Conservation (phyloP, 2,113 vertebrate species). For the Gadus macrocephalus region DNA sequence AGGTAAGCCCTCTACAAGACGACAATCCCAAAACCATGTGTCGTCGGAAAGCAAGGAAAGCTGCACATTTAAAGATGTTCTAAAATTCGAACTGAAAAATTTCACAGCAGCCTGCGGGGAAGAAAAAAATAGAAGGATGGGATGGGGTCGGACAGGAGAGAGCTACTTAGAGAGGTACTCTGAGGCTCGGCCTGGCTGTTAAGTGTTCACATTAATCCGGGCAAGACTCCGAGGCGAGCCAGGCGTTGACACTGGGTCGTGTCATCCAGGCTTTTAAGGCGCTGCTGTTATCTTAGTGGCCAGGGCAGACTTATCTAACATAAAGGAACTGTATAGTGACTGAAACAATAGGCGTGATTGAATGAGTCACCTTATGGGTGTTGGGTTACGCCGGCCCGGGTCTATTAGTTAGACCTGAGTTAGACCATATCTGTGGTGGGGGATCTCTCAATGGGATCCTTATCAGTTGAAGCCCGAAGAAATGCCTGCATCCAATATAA, state of each 20-base stretch:
- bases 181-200: conserved; percentile 8
- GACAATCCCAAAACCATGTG: conserved; percentile 15
- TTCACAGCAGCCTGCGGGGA: no score
- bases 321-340: conserved; percentile 75
- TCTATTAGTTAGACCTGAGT: conserved; percentile 72
- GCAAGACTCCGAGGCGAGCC: conserved; percentile 37
- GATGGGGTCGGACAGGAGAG: no score
- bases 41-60: background rate
- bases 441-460: conserved; percentile 51
- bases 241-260: conserved; percentile 61
- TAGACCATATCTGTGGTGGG: conserved; percentile 66
- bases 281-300: conserved; percentile 67
- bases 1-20: conserved; percentile 6
- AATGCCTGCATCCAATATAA: conserved; percentile 52
- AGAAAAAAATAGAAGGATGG: no score
- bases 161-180: no score
- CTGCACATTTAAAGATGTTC: no score
- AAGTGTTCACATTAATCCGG: conserved; percentile 44
- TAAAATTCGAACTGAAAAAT: no score
- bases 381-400: conserved; percentile 62
- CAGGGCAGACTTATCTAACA: conserved; percentile 70
- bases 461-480: conserved; percentile 46
- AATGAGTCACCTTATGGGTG: conserved; percentile 75
- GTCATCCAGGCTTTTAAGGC: conserved; percentile 68
- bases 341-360: conserved; percentile 78